Base-by-base conservation (phyloP, 2,888 invertebrate species). In the Leptopterna dolabrata region DNA sequence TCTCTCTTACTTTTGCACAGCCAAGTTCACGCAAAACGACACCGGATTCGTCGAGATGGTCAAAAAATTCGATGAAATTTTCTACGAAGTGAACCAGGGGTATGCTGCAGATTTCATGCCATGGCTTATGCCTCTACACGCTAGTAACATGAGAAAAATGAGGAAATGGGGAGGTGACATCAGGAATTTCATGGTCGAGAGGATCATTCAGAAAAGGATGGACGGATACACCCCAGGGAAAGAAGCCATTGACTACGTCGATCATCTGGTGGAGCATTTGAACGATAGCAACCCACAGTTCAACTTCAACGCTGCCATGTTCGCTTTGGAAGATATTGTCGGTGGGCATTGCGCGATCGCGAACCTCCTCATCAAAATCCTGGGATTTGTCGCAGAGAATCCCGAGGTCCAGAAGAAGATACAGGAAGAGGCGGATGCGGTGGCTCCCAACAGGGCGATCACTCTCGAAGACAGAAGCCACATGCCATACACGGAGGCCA, bases 321-420 rank as follows among this genome's bases (percentile, higher is more conserved):
- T 95, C 90, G 96, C 96, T 93, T 91, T 96, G 0, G 96, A 97
- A 92, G 97, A 97, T 91, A 96, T 97, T 90, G 92, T 97, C 3
- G 97, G 97, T 0, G 97, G 97, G 0, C 97, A 97, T 91, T 96
- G 97, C 0, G 97, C 97, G 0, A 95, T 97, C 14, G 96, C 96
- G 0, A 97, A 97, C 91, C 92, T 97, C 36, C 94, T 96, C 0
- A 96, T 96, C 95, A 92, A 97, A 13, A 94, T 95, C 6, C 91
- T 97, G 0, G 95, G 95, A 0, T 94, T 95, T 88, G 93, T 95
- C 0, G 95, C 95, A 0, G 93, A 94, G 9, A 83, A 90, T 71
- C 90, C 90, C 0, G 81, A 90, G 89, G 87, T 93, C 91, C 92
- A 92, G 88, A 94, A 93, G 90, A 92, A 91, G 87, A 94, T 97